Evolutionary conservation across 2,888 invertebrate genomes (phyloP).

Genomic region (Syrphus vitripennis): DNA sequence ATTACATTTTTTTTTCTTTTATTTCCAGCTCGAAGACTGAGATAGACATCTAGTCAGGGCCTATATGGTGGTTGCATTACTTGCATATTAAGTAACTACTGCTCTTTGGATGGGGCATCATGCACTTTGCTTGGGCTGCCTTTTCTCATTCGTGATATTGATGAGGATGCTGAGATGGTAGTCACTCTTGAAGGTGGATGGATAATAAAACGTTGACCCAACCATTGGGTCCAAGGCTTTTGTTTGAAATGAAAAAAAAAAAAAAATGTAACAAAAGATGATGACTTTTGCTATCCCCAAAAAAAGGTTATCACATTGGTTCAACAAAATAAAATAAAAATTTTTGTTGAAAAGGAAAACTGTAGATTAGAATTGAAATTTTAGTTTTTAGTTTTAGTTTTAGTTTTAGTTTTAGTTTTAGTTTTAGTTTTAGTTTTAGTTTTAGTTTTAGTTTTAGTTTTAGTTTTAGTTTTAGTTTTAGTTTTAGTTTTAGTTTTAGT

Average conservation of each 20-base stretch:
- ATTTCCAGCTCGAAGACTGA: constrained; percentile 55
- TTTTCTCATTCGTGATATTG: constrained; percentile 67
- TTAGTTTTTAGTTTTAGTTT: too few relatives aligned
- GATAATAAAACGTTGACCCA: constrained; percentile 72
- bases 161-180: constrained; percentile 69
- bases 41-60: constrained; percentile 68
- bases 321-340: background rate
- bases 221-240: constrained; percentile 54
- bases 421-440: too few relatives aligned
- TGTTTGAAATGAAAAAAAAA: background rate
- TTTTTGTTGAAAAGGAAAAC: too few relatives aligned
- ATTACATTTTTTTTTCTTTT: constrained; percentile 56
- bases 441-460: too few relatives aligned
- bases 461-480: too few relatives aligned
- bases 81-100: constrained; percentile 78
- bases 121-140: constrained; percentile 18
- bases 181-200: constrained; percentile 65
- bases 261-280: constrained; percentile 15
- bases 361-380: too few relatives aligned
- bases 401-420: too few relatives aligned
- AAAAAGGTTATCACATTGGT: background rate
- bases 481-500: too few relatives aligned
- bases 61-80: constrained; percentile 74
- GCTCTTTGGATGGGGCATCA: constrained; percentile 27
- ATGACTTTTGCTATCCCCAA: constrained; percentile 30